These are phyloP conservation scores for Lepus townsendii DNA, from an alignment of 2,797 vertebrate genomes.

Conservation along the genomic window DNA sequence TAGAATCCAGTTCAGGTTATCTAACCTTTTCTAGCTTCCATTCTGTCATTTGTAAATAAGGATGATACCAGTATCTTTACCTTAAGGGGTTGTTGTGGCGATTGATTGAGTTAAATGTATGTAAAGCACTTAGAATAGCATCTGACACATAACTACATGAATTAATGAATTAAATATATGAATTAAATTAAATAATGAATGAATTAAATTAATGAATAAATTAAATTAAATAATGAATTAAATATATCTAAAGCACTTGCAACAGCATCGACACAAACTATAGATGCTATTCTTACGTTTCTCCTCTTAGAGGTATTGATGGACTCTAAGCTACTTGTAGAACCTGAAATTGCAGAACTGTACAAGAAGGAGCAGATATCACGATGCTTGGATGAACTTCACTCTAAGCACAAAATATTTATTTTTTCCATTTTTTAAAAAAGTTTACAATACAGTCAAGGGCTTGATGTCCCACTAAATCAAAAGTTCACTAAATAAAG, in stretches of 20 bases:
- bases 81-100: background rate
- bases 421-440: no score
- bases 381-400: background rate
- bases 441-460: no score
- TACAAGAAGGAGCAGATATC: constrained; percentile 2
- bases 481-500: no score
- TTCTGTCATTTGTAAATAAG: background rate
- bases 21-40: background rate
- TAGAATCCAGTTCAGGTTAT: background rate
- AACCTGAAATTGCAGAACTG: background rate
- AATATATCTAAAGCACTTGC: no score
- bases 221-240: no score
- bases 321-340: background rate
- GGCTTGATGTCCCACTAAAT: no score
- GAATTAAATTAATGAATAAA: no score
- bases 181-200: no score
- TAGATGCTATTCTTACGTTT: background rate
- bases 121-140: background rate
- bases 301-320: background rate
- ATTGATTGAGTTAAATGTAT: background rate
- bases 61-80: background rate
- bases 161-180: no score
- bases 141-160: background rate
- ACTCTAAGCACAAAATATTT: background rate
- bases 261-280: no score